phyloP scores from a whole-genome alignment of 2,888 invertebrate genomes.

The Tinea semifulvella region DNA sequence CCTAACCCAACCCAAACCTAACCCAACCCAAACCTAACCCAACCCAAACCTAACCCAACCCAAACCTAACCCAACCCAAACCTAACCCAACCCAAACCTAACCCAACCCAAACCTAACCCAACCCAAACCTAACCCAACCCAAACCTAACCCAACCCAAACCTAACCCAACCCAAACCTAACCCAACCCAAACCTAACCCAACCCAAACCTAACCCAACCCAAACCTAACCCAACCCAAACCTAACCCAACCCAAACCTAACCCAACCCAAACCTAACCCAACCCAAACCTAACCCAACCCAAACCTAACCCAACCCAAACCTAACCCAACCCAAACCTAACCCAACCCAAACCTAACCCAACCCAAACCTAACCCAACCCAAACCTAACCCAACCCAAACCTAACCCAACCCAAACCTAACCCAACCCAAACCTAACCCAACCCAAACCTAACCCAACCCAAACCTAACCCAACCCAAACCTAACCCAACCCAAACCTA shows the following conservation, averaged over 20 bases:
- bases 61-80: constrained; percentile 19
- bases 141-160: constrained; percentile 17
- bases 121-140: constrained; percentile 18
- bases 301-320: constrained; percentile 18
- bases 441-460: constrained; percentile 15
- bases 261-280: constrained; percentile 19
- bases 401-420: constrained; percentile 14
- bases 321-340: constrained; percentile 16
- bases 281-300: constrained; percentile 19
- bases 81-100: constrained; percentile 19
- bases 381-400: constrained; percentile 15
- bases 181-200: constrained; percentile 19
- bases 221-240: constrained; percentile 18
- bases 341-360: constrained; percentile 15
- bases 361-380: constrained; percentile 15
- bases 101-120: constrained; percentile 19
- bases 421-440: constrained; percentile 15
- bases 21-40: constrained; percentile 19
- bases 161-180: constrained; percentile 19
- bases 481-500: constrained; percentile 16
- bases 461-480: constrained; percentile 14
- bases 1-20: constrained; percentile 19
- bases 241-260: constrained; percentile 17
- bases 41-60: constrained; percentile 16
- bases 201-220: constrained; percentile 19